Evolutionary conservation across 2,797 vertebrate genomes (phyloP).

Genomic region (Schizopygopsis pylzovi): DNA sequence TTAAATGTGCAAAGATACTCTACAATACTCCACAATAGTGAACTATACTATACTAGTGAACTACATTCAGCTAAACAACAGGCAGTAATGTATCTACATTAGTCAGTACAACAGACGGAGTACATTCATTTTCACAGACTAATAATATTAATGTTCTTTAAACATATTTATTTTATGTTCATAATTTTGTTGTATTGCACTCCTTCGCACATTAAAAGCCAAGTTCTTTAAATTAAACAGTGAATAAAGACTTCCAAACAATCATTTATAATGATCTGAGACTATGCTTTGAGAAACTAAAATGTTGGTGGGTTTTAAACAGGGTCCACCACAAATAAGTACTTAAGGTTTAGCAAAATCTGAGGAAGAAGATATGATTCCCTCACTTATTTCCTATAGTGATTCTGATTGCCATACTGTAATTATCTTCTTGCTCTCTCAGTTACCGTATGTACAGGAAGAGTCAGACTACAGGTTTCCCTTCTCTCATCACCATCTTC

Average conservation of each 20-base stretch:
- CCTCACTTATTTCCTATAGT: neutral
- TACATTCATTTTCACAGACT: neutral
- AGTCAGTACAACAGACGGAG: neutral
- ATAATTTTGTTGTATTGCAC: neutral
- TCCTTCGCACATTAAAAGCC: neutral
- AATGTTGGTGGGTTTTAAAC: neutral
- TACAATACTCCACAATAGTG: neutral
- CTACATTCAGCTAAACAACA: neutral
- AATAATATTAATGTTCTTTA: neutral
- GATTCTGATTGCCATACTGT: constrained; percentile 2
- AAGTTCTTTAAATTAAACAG: neutral
- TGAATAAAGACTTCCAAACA: neutral
- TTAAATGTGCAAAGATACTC: neutral
- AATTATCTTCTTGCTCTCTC: constrained; percentile 19
- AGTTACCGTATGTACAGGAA: constrained; percentile 99
- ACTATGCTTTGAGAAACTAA: neutral
- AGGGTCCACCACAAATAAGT: neutral
- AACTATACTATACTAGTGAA: neutral
- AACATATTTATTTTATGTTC: neutral
- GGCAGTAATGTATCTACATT: neutral
- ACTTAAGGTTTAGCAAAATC: neutral
- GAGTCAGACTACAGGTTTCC: constrained; percentile 98
- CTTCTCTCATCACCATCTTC: constrained; percentile 98
- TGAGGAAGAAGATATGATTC: neutral
- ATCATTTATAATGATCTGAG: neutral